Evolutionary conservation across 1,140 invertebrate species (phyloP).

Genomic region (Drosophila tristis): DNA sequence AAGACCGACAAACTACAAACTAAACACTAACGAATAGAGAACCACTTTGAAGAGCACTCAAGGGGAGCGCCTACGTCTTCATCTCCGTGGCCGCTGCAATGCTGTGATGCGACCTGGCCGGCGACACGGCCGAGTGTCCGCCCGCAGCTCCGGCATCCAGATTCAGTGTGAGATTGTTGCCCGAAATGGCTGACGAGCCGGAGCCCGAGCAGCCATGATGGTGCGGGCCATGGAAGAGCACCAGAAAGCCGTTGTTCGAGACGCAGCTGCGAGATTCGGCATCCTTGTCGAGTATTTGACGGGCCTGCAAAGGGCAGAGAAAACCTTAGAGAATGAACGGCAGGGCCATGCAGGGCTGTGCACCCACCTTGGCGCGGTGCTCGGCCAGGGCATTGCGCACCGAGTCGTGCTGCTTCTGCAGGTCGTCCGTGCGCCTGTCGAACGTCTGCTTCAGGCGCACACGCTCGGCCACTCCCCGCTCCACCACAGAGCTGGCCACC

Average conservation of each 20-base stretch:
- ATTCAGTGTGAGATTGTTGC: conserved; percentile 74
- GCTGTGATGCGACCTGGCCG: conserved; percentile 76
- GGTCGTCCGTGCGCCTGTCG: conserved; percentile 89
- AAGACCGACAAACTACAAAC: conserved; percentile 35
- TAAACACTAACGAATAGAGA: conserved; percentile 13
- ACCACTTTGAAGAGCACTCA: conserved; percentile 22
- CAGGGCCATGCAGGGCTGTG: rapidly evolving
- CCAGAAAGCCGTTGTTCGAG: conserved; percentile 73
- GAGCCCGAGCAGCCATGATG: conserved; percentile 58
- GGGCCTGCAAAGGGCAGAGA: conserved; percentile 50
- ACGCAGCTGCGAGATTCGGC: conserved; percentile 78
- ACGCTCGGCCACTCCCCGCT: conserved; percentile 92
- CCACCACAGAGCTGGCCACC: conserved; percentile 90
- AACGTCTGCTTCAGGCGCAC: conserved; percentile 90
- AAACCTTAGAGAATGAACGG: neutral
- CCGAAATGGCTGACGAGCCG: conserved; percentile 25
- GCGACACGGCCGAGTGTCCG: conserved; percentile 60
- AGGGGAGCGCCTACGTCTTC: conserved; percentile 61
- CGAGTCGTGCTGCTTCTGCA: conserved; percentile 91
- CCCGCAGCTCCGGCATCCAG: conserved; percentile 49
- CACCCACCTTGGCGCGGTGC: conserved; percentile 88
- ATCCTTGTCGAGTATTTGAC: conserved; percentile 82
- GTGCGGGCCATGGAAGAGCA: conserved; percentile 72
- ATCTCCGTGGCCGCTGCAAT: conserved; percentile 57
- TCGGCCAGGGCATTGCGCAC: conserved; percentile 89